Base-by-base conservation (phyloP, 2,797 vertebrate genomes). In the Acrocephalus scirpaceus region DNA sequence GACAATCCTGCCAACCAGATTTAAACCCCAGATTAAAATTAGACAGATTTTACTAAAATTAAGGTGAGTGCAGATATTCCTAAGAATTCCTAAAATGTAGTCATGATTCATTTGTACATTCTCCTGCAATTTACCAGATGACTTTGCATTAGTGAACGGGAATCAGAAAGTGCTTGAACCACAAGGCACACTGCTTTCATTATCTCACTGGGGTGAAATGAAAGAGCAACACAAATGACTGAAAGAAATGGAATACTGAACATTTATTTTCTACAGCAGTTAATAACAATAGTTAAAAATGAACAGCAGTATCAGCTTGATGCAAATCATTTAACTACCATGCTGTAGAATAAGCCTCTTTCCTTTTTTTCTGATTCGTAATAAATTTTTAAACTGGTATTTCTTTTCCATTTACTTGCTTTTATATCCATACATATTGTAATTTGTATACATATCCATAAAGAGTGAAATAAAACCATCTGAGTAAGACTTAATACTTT, bases 401-500 rank as follows among this genome's bases (percentile, higher is more conserved):
- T 42, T 92, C 62, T 91, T 76, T 76, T 61, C 42, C 74, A 84
- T 74, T 86, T 94, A 74, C n/a, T 77, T 76, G 71, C 25, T 82
- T 90, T 90, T 73, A 77, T 51, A 82, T 67, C 27, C 44, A 77
- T 38, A 61, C 9, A 26, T 50, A 20, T 9, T 90, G 45, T 73
- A 79, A 90, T 79, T 87, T 84, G 25, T 60, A 79, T 76, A 60
- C 25, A 27, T 76, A 79, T 47, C 4, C 0, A 57, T 47, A 66
- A 85, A 80, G 30, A 20, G 32, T 77, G 71, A 88, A 96, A 93
- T 93, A 96, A 96, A 96, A 62, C 22, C 32, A 60, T 57, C 36
- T 79, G 34, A 88, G 30, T 61, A 66, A 32, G n/a, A 87, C 45
- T 88, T 81, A 29, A 40, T 38, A 60, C 11, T 60, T 93, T 75